Conservation (phyloP, 2,797 vertebrate species). For the Dicrostonyx torquatus region DNA sequence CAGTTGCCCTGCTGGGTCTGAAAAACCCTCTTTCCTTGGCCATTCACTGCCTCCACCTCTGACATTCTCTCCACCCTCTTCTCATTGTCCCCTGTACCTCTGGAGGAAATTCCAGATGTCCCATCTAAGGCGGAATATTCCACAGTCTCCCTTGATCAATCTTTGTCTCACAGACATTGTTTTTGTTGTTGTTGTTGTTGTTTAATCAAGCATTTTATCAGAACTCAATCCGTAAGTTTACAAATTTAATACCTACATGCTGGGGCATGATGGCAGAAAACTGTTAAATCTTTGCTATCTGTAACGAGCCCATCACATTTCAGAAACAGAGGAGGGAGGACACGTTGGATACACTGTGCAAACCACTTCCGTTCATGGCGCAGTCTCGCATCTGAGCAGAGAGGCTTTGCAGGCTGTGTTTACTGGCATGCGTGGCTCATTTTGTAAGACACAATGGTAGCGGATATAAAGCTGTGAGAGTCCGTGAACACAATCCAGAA, state of each 20-base stretch:
- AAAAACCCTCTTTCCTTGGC: not conserved
- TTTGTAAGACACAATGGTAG: not conserved
- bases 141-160: too few relatives aligned
- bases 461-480: not conserved
- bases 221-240: not conserved
- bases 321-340: not conserved
- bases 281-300: not conserved
- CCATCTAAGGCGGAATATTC: not conserved
- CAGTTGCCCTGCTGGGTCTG: not conserved
- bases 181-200: not conserved
- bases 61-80: not conserved
- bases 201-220: not conserved
- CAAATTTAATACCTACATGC: not conserved
- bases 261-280: not conserved
- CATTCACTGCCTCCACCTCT: too few relatives aligned
- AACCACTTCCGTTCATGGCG: not conserved
- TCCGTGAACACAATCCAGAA: not conserved
- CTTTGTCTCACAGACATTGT: not conserved
- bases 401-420: not conserved
- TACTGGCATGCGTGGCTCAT: not conserved
- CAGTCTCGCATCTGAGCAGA: not conserved
- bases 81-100: too few relatives aligned
- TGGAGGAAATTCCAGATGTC: not conserved
- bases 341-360: not conserved
- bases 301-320: not conserved